Evolutionary conservation across 2,797 vertebrate species (phyloP).

Genomic region (Psittacula derbiana): DNA sequence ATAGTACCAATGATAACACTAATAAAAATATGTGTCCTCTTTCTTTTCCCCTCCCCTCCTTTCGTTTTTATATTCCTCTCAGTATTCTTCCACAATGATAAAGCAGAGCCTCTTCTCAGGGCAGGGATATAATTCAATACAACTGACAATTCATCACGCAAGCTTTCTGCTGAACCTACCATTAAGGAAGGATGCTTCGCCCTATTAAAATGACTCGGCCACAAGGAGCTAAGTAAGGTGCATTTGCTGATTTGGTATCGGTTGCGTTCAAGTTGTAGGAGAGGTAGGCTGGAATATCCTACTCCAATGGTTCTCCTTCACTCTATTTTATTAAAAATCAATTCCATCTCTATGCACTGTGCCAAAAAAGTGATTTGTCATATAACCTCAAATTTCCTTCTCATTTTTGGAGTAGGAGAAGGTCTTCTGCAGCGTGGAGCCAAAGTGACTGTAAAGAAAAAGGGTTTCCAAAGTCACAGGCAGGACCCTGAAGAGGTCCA

Average conservation of each 20-base stretch:
- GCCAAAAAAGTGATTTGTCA: neutral
- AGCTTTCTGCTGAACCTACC: neutral
- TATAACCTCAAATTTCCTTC: neutral
- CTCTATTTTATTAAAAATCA: neutral
- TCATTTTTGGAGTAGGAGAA: neutral
- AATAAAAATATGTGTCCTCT: neutral
- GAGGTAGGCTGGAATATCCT: neutral
- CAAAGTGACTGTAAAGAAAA: fast-evolving
- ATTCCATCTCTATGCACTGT: neutral
- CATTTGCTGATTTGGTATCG: neutral
- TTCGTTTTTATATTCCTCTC: neutral
- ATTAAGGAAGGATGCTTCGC: neutral
- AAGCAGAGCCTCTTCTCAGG: neutral
- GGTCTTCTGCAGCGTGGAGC: neutral
- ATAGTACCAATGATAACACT: neutral
- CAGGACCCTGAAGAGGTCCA: neutral
- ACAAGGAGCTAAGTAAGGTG: neutral
- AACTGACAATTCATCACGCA: neutral
- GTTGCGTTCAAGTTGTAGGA: neutral
- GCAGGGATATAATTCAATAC: neutral
- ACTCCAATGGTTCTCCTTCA: neutral
- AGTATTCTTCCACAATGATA: neutral
- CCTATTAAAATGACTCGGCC: neutral
- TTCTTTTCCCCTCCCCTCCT: neutral
- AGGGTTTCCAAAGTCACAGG: fast-evolving